A percentile compares a stretch with the other conserved stretches of the same genome.
These are phyloP conservation scores for Misgurnus mizolepis DNA, from an alignment of 2,113 vertebrate genomes.

Conservation along the genomic window DNA sequence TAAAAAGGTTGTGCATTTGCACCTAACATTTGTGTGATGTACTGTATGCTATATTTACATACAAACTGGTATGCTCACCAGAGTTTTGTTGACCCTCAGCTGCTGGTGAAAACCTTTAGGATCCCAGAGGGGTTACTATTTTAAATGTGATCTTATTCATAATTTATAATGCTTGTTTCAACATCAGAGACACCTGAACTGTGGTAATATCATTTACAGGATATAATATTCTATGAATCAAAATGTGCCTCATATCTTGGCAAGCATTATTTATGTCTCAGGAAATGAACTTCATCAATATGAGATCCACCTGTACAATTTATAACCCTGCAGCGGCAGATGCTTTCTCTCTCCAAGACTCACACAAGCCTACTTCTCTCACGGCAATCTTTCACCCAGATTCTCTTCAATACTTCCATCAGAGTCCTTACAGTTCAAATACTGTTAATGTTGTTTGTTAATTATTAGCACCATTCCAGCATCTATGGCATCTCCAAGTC, in stretches of 20 bases:
- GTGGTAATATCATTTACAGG: neutral
- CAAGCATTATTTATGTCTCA: slow-evolving; percentile 1
- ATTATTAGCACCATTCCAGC: no score
- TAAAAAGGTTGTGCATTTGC: no score
- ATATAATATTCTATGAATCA: slow-evolving; percentile 20
- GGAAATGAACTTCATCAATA: slow-evolving; percentile 26
- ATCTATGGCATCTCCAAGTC: no score
- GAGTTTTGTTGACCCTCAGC: neutral
- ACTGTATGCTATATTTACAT: no score
- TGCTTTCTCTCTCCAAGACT: neutral
- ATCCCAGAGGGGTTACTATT: slow-evolving; percentile 3
- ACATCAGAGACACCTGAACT: neutral
- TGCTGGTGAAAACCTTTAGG: neutral
- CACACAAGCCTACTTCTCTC: neutral
- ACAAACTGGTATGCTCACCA: neutral
- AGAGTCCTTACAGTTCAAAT: neutral
- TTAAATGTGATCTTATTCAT: neutral
- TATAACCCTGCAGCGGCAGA: neutral
- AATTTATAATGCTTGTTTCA: neutral
- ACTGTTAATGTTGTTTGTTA: neutral
- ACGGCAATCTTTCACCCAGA: slow-evolving; percentile 42
- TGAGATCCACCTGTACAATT: neutral
- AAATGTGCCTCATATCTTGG: neutral
- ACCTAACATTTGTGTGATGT: no score
- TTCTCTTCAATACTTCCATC: slow-evolving; percentile 24